phyloP scores from a whole-genome alignment of 2,888 invertebrate species.

The Agonopterix heracliana region DNA sequence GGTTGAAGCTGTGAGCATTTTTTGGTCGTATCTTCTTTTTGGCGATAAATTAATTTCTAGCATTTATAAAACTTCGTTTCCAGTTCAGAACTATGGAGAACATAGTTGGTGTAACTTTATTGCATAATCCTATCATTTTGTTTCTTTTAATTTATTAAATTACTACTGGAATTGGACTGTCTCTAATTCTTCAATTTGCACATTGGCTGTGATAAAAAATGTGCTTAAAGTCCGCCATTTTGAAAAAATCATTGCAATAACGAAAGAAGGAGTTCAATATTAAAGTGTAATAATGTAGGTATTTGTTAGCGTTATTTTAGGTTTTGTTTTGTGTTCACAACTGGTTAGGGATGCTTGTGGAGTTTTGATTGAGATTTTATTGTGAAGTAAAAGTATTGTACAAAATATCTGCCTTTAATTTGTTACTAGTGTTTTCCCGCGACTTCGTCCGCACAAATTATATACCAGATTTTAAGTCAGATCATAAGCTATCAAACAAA shows the following conservation, averaged over 20 bases:
- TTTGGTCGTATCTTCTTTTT: too few relatives aligned
- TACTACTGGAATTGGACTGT: not conserved
- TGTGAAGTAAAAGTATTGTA: constrained; percentile 67
- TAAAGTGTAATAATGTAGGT: constrained; percentile 31
- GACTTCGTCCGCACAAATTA: too few relatives aligned
- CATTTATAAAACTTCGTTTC: too few relatives aligned
- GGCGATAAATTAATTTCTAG: too few relatives aligned
- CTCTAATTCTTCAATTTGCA: constrained; percentile 3
- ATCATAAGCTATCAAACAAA: too few relatives aligned
- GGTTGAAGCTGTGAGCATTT: too few relatives aligned
- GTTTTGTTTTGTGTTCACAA: constrained; percentile 57
- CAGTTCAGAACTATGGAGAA: too few relatives aligned
- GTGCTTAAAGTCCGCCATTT: constrained; percentile 8
- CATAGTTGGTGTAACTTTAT: not conserved
- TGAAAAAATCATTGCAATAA: not conserved
- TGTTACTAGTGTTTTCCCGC: too few relatives aligned
- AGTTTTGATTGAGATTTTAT: constrained; percentile 71
- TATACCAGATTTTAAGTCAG: too few relatives aligned
- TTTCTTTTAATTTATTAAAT: not conserved
- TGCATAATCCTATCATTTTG: not conserved
- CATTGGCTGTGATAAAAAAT: constrained; percentile 20
- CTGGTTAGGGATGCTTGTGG: constrained; percentile 56
- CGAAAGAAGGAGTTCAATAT: not conserved
- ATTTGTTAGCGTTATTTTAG: constrained; percentile 53
- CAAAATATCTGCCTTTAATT: constrained; percentile 23